Conservation (phyloP, 2,113 vertebrate genomes). For the Rhinopomastus cyanomelas region DNA sequence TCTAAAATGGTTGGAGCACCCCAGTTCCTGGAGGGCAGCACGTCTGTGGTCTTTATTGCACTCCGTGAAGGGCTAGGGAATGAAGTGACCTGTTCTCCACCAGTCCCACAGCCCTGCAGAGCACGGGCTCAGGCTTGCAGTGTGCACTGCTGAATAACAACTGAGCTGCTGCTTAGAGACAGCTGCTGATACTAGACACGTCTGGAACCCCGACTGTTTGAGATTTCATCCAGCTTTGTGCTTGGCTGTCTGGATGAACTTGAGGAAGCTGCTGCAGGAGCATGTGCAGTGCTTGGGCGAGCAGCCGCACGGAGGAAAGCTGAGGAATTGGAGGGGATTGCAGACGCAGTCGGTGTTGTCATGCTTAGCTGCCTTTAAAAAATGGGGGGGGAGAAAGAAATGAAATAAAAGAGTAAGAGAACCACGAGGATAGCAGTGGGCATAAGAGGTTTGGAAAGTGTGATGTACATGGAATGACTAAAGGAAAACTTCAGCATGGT, state of each 20-base stretch:
- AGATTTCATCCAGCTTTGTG: not conserved
- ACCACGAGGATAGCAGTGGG: not conserved
- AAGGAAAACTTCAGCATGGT: constrained; percentile 8
- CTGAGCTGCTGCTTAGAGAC: not conserved
- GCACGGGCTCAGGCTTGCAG: not conserved
- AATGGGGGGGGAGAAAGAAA: rapidly evolving
- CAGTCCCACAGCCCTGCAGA: rapidly evolving
- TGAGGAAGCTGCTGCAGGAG: not conserved
- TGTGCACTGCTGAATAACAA: not conserved
- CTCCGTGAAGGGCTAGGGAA: not conserved
- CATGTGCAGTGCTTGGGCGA: not conserved
- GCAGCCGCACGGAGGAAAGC: not conserved
- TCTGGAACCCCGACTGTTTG: rapidly evolving
- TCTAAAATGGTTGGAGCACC: not conserved
- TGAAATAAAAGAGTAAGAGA: not conserved
- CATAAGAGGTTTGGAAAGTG: not conserved
- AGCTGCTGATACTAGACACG: not conserved
- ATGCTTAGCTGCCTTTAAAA: not conserved
- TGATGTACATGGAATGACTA: not conserved
- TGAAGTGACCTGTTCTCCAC: not conserved
- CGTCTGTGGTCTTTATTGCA: not conserved
- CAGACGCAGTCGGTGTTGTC: not conserved
- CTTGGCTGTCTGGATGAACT: not conserved
- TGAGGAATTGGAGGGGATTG: not conserved
- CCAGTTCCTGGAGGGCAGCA: not conserved